Evolutionary conservation across 92 coral and sea anemone genomes (phyloP).

Genomic region (Pocillopora grandis): DNA sequence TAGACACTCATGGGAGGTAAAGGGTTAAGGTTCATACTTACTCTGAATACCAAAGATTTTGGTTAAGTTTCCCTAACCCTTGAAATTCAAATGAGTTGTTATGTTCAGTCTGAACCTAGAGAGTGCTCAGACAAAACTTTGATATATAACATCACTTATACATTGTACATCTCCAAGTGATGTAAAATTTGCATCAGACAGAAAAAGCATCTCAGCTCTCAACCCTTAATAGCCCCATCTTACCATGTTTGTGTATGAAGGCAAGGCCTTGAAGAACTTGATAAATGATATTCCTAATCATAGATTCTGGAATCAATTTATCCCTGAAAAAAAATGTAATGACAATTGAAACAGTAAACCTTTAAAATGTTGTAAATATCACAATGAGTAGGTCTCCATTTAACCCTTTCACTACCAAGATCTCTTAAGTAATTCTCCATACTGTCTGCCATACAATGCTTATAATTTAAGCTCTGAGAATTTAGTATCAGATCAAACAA

Average conservation of each 20-base stretch:
- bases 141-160: neutral
- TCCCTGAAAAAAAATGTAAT: slow-evolving; percentile 58
- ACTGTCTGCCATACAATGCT: too few relatives aligned
- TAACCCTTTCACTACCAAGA: too few relatives aligned
- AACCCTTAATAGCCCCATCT: slow-evolving; percentile 13
- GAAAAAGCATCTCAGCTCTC: neutral
- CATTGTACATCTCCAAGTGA: neutral
- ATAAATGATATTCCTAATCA: slow-evolving; percentile 89
- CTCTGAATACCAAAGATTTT: too few relatives aligned
- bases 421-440: too few relatives aligned
- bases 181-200: neutral
- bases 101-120: too few relatives aligned
- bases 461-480: too few relatives aligned
- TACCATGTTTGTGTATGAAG: slow-evolving; percentile 96
- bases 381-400: neutral
- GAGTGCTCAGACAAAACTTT: too few relatives aligned
- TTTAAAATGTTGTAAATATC: neutral
- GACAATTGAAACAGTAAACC: neutral
- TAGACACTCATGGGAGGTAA: too few relatives aligned
- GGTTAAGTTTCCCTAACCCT: too few relatives aligned
- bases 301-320: slow-evolving; percentile 85
- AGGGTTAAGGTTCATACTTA: too few relatives aligned
- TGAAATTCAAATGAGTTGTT: too few relatives aligned
- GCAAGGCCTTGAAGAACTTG: slow-evolving; percentile 96
- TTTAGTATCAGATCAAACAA: too few relatives aligned